These are phyloP conservation scores for Mesoclemmys tuberculata DNA, from an alignment of 2,113 vertebrate species.

Conservation along the genomic window DNA sequence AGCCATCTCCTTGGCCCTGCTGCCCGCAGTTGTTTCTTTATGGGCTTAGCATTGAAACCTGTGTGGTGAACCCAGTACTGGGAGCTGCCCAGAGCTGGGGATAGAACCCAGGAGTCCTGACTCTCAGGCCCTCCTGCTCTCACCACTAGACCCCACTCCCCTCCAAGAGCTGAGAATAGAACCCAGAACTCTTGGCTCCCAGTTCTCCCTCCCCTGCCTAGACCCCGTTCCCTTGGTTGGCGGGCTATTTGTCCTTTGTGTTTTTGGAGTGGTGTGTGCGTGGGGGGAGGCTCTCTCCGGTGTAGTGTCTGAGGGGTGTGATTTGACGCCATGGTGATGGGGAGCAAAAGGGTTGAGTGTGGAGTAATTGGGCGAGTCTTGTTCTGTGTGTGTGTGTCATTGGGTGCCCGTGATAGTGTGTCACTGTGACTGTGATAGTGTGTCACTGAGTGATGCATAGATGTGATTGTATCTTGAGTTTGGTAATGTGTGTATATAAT, in stretches of 20 bases:
- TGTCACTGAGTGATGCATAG: not conserved
- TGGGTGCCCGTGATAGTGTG: not conserved
- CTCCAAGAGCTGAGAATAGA: not conserved
- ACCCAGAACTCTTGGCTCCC: not conserved
- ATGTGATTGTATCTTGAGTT: not conserved
- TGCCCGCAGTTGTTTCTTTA: not conserved
- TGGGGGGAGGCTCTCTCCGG: not conserved
- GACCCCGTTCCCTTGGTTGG: not conserved
- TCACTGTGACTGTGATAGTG: not conserved
- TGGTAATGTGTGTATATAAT: not conserved
- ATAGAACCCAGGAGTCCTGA: not conserved
- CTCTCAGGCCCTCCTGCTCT: not conserved
- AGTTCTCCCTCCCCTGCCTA: not conserved
- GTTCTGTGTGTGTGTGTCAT: not conserved
- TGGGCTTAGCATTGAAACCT: not conserved
- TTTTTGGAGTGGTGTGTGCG: not conserved
- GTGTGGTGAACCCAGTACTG: not conserved
- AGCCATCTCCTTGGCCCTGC: not conserved
- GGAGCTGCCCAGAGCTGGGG: not conserved
- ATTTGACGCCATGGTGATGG: not conserved
- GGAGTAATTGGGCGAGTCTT: not conserved
- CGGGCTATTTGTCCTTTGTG: not conserved
- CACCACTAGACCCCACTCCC: not conserved
- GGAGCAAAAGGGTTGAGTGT: not conserved
- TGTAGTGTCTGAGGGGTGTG: not conserved